A percentile compares a stretch with the other conserved stretches of the same genome.
phyloP scores from a whole-genome alignment of 2,113 vertebrate genomes.

The Phalacrocorax carbo region DNA sequence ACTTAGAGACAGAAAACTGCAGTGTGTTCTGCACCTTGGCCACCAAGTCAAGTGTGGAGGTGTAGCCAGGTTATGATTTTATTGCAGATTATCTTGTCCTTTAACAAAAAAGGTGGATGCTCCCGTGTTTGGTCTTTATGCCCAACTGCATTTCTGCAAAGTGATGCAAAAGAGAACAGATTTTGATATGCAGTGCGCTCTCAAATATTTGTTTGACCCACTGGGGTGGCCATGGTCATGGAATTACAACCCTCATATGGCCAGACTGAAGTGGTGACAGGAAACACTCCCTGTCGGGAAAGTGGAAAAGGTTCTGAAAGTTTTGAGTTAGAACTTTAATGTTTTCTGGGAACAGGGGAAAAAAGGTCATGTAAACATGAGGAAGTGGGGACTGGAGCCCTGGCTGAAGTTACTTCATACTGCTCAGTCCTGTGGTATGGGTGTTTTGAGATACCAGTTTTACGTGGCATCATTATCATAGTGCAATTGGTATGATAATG shows the following conservation, averaged over 20 bases:
- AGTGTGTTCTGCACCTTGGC: not conserved
- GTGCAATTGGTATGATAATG: not conserved
- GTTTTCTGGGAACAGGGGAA: not conserved
- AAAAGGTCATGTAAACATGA: rapidly evolving
- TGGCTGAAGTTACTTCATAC: not conserved
- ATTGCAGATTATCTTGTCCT: not conserved
- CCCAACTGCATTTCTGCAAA: not conserved
- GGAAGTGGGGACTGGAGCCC: not conserved
- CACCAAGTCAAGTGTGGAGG: not conserved
- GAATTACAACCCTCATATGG: rapidly evolving
- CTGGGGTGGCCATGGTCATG: rapidly evolving
- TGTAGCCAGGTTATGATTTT: not conserved
- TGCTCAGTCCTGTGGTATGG: not conserved
- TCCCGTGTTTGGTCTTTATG: rapidly evolving
- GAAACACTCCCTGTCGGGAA: not conserved
- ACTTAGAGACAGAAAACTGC: not conserved
- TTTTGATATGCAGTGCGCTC: not conserved
- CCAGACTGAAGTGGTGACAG: not conserved
- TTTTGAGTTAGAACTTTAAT: not conserved
- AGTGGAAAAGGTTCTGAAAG: not conserved
- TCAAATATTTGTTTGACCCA: not conserved
- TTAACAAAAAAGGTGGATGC: not conserved
- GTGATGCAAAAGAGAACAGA: not conserved
- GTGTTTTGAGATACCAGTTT: not conserved
- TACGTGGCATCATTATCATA: not conserved